Base-by-base conservation (phyloP, 2,797 vertebrate species). In the Rhyacichthys aspro region DNA sequence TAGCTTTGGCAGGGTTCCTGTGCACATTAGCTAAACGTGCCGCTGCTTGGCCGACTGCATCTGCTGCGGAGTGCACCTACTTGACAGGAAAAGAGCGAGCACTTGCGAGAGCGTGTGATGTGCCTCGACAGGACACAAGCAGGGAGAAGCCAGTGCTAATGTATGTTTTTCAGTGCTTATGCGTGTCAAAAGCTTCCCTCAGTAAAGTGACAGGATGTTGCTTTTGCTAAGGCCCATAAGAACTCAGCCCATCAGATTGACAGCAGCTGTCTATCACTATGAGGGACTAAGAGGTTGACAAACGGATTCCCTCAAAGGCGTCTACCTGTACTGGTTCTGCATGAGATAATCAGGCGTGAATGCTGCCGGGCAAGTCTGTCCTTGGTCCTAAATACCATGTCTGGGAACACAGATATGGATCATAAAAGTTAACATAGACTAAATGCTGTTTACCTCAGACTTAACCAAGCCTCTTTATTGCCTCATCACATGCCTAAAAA, bases 351-450 rank as follows among this genome's bases (percentile, higher is more conserved):
- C 55, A 67, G 55, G 11, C 63, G 54, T 53, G 66, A 84, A 82
- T 67, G 75, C 76, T 72, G 72, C 68, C 11, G 72, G 72, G 69
- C 73, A 59, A 55, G 64, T 74, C 62, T 72, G 68, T 82, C 76
- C 73, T 83, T 70, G 67, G 70, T 54, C 71, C 59, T 66, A 65
- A 76, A 82, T 74, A 55, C 62, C 76, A 80, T 3, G 48, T 73
- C 70, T 53, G 72, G 61, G 58, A 75, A 72, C 33, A 58, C 50
- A 81, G 72, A 81, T 41, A 4, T 63, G 69, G 42, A 74, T 79
- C 76, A 83, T 87, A 86, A 81, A 49, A 72, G 68, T 81, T 73
- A 56, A 59, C n/a, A 44, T 66, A 72, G 81, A 85, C 76, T 84
- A 86, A 89, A 79, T 60, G 67, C 50, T 81, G 47, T 85, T 84